A percentile compares a stretch with the other conserved stretches of the same genome.
phyloP scores from a whole-genome alignment of 2,797 vertebrate species.

The Anabacerthia variegaticeps region DNA sequence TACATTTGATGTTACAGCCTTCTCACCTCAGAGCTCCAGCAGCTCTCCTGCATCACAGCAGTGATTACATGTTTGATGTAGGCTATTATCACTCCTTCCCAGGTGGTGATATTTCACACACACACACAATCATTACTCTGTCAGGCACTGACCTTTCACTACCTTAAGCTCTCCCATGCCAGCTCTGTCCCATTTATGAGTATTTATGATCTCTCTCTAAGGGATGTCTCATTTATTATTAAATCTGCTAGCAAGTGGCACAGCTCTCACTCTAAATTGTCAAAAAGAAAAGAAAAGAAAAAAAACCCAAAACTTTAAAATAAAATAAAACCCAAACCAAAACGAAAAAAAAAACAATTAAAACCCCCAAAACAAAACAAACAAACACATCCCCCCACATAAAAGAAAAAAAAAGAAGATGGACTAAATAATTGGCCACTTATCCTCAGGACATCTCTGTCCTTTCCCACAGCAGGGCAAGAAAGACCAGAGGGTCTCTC shows the following conservation, averaged over 20 bases:
- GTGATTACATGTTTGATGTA: background rate
- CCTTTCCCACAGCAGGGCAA: background rate
- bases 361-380: background rate
- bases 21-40: background rate
- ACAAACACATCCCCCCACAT: no score
- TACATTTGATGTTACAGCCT: background rate
- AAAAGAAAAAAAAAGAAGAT: background rate
- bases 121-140: background rate
- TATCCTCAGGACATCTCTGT: background rate
- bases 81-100: background rate
- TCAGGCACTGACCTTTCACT: background rate
- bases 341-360: background rate
- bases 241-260: background rate
- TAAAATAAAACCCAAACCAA: background rate
- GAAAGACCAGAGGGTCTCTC: background rate
- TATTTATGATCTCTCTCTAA: conserved; percentile 2
- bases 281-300: background rate
- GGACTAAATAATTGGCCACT: no score
- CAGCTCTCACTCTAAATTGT: background rate
- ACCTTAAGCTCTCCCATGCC: background rate
- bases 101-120: background rate
- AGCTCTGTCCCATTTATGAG: background rate
- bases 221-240: background rate
- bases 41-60: background rate
- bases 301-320: background rate